Conservation (phyloP, 2,888 invertebrate species). For the Liopterus haemorrhoidalis region DNA sequence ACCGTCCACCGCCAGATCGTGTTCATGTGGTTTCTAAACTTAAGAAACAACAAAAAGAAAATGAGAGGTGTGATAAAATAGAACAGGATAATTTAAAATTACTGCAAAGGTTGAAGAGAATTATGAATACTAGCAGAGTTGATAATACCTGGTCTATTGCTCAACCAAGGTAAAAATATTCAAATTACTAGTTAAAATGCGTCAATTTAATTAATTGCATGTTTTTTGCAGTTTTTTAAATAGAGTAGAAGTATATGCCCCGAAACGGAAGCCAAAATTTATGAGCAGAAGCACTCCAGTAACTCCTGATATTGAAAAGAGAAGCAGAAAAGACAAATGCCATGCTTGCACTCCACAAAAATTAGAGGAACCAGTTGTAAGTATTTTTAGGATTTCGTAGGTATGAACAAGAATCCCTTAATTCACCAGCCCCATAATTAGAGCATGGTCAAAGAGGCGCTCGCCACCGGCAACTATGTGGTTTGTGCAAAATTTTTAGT, state of each 20-base stretch:
- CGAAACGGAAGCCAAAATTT: constrained; percentile 4
- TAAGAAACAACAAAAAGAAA: constrained; percentile 64
- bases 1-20: constrained; percentile 55
- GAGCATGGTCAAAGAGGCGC: too few species aligned
- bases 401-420: too few species aligned
- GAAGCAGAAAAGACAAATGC: constrained; percentile 37
- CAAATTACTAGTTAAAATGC: not conserved
- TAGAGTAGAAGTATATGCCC: constrained; percentile 30
- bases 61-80: constrained; percentile 59
- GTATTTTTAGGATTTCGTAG: too few species aligned
- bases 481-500: too few species aligned
- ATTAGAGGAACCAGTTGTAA: constrained; percentile 5
- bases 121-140: constrained; percentile 61
- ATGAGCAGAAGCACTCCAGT: constrained; percentile 13
- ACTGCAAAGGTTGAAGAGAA: constrained; percentile 58
- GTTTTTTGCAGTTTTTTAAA: constrained; percentile 33
- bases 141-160: constrained; percentile 63
- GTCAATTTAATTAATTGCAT: not conserved
- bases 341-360: constrained; percentile 38
- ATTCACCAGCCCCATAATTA: too few species aligned
- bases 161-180: constrained; percentile 51
- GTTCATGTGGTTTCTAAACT: constrained; percentile 62
- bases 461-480: too few species aligned
- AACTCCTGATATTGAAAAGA: constrained; percentile 23
- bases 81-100: constrained; percentile 63